Evolutionary conservation across 2,888 invertebrate genomes (phyloP), one percentile per base, ranked within the genome.

Genomic region (Mycalesis mineus): DNA sequence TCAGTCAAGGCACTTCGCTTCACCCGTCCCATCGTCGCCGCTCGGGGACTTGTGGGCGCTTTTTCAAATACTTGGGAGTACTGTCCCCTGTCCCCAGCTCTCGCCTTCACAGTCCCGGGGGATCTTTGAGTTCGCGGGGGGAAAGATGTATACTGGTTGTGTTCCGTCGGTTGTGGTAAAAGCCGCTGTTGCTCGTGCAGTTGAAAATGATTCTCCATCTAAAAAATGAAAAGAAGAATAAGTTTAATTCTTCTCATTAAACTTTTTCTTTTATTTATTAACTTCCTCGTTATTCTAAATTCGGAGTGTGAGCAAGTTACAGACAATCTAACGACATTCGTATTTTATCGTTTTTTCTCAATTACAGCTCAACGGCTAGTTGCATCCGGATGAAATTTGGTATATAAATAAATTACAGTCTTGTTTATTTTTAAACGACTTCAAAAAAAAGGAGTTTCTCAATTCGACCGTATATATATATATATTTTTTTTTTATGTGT

Each of bases 41-140:
- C 77, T 69, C 90, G 71, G 0, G 92, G 92, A 67, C 91, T 91
- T 0, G 89, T 74, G 7, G 92, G 91, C 8, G 91, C 91, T 73
- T 90, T 88, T 67, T 92, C 92, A 64, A 92, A 92, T 45, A 90
- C 89, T 74, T 91, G 90, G 11, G 86, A 87, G 68, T 91, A 91
- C 67, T 90, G 88, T 41, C 89, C 90, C 37, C 85, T 75, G 61
- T 89, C 89, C 0, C 89, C 89, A 49, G 89, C 86, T 50, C 80
- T 78, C 1, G 83, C 83, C 44, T 81, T 74, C 47, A 88, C 84
- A 1, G 84, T 88, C 0, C 84, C 86, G 0, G 82, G 78, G 5
- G 83, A 80, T 42, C 76, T 72, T 58, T 80, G 78, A 0, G 67
- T 68, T 13, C 84, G 73, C 0, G 87, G 88, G 1, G 89, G 88